phyloP scores from a whole-genome alignment of 2,797 vertebrate species.

The Euthynnus affinis region DNA sequence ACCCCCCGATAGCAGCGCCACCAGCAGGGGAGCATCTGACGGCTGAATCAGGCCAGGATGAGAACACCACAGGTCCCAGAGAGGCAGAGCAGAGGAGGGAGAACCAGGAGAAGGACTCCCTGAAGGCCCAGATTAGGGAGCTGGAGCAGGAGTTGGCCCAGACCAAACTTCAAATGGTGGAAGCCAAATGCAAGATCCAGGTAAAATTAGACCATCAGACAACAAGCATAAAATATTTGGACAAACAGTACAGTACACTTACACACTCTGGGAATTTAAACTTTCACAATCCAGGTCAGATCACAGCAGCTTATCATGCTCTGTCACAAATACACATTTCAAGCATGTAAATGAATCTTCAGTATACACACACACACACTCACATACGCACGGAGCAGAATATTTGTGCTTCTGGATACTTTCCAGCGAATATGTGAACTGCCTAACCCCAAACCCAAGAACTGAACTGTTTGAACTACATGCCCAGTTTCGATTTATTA shows the following conservation, averaged over 20 bases:
- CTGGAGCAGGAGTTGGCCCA: conserved; percentile 85
- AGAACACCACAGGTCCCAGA: background rate
- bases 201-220: conserved; percentile 57
- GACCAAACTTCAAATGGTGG: conserved; percentile 84
- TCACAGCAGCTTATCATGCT: background rate
- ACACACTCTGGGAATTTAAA: background rate
- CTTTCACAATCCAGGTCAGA: background rate
- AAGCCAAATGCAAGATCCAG: conserved; percentile 95
- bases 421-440: background rate
- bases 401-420: conserved; percentile 8
- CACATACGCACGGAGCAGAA: too few relatives aligned
- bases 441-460: background rate
- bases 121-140: conserved; percentile 90
- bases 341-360: too few relatives aligned
- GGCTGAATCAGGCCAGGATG: background rate
- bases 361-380: too few relatives aligned
- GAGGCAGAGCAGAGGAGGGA: conserved; percentile 27
- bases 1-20: background rate
- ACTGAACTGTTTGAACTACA: background rate
- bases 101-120: conserved; percentile 86
- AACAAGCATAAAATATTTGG: background rate
- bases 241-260: too few relatives aligned
- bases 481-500: background rate
- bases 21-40: background rate
- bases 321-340: background rate